These are phyloP conservation scores for Norana najaformis DNA, from an alignment of 2,888 invertebrate genomes.

Conservation along the genomic window DNA sequence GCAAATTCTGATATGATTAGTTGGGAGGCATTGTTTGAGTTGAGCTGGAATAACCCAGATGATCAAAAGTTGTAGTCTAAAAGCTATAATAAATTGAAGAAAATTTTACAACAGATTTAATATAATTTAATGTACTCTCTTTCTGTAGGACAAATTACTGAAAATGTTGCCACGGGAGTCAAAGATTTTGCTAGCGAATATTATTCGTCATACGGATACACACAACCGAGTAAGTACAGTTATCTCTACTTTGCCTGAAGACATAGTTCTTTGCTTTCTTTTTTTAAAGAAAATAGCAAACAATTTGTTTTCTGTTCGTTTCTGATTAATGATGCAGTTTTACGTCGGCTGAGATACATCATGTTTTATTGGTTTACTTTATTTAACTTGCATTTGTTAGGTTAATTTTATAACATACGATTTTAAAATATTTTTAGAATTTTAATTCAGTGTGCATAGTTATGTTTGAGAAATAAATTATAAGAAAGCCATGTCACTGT, in stretches of 20 bases:
- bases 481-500: too few species aligned
- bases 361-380: too few species aligned
- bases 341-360: too few species aligned
- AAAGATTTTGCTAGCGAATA: background rate
- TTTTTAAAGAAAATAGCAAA: too few species aligned
- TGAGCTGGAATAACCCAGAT: too few species aligned
- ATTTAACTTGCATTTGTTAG: too few species aligned
- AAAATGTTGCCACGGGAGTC: background rate
- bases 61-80: background rate
- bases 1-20: background rate
- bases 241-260: background rate
- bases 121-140: background rate
- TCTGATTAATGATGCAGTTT: too few species aligned
- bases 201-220: slow-evolving; percentile 13
- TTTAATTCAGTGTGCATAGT: too few species aligned
- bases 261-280: background rate
- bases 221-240: background rate
- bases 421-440: too few species aligned
- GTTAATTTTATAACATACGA: too few species aligned
- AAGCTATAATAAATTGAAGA: background rate
- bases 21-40: background rate
- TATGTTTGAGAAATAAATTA: too few species aligned
- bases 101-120: background rate
- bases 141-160: background rate
- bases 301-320: too few species aligned